Base-by-base conservation (phyloP, 1,140 invertebrate genomes). In the Wasmannia auropunctata region DNA sequence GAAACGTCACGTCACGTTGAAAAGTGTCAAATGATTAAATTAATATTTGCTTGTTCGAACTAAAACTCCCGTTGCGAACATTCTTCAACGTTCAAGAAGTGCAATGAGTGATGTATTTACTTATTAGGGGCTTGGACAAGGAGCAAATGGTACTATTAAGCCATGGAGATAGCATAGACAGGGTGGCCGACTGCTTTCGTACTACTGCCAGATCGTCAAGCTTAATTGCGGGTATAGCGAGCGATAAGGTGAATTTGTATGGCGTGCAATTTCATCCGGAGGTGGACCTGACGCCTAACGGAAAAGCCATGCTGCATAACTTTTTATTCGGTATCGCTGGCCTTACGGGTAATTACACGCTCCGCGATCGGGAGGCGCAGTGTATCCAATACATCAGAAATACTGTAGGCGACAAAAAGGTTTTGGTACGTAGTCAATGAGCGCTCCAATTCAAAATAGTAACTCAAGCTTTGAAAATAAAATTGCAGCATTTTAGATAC, bases 221-320 rank as follows among this genome's bases (percentile, higher is more conserved):
- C 92, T 97, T 98, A 88, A 96, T 99, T 91, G 97, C 98, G 31
- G 99, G 97, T 54, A 98, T 99, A 93, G 97, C 97, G 72, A 99
- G 98, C 95, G 98, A 99, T 90, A 97, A 98, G 92, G 95, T 97
- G 92, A 97, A 97, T 69, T 96, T 99, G 40, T 99, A 99, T 94
- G 99, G 99, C 31, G 97, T 99, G 63, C 99, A 99, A 95, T 99
- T 99, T 95, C 99, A 99, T 95, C 98, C 98, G 1, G 98, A 98
- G 96, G 98, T 99, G 58, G 99, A 99, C 95, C 96, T 99, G 80
- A 99, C 99, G 7, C 96, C 96, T 8, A 98, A 99, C 93, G 99
- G 99, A 40, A 97, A 97, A 95, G 95, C 96, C 85, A 99, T 99
- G 96, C 95, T 99, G 86, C 97, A 97, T 54, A 99, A 99, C 95